These are phyloP conservation scores for Spisula subtruncata DNA, from an alignment of 2,888 invertebrate genomes.

Conservation along the genomic window DNA sequence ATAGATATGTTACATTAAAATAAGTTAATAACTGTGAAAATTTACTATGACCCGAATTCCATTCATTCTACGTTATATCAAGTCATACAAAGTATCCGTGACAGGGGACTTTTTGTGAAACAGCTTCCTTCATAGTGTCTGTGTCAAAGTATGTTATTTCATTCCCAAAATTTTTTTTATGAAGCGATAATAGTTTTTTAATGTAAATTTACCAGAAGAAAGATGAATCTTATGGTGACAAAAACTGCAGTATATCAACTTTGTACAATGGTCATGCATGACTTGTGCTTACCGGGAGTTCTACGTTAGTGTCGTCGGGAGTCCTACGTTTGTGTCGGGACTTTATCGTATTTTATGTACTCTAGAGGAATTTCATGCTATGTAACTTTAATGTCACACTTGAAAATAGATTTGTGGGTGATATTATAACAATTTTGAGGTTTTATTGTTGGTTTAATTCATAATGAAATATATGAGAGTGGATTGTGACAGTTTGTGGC, in stretches of 20 bases:
- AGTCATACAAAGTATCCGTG: neutral
- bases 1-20: neutral
- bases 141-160: neutral
- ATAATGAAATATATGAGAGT: too few species aligned
- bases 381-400: neutral
- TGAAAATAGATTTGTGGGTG: neutral
- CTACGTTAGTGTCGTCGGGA: neutral
- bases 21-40: neutral
- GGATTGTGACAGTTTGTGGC: too few species aligned
- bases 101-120: neutral
- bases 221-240: constrained; percentile 6
- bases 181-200: constrained; percentile 37
- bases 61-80: neutral
- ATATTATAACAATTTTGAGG: neutral
- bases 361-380: constrained; percentile 6
- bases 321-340: neutral
- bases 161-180: constrained; percentile 21
- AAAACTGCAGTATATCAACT: neutral
- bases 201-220: constrained; percentile 13
- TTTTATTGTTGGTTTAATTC: neutral
- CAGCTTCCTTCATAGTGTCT: neutral
- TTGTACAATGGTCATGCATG: neutral
- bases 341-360: neutral
- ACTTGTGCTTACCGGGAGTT: neutral
- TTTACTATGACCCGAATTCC: constrained; percentile 2